Conservation (phyloP, 1,140 invertebrate species). For the Apis dorsata region DNA sequence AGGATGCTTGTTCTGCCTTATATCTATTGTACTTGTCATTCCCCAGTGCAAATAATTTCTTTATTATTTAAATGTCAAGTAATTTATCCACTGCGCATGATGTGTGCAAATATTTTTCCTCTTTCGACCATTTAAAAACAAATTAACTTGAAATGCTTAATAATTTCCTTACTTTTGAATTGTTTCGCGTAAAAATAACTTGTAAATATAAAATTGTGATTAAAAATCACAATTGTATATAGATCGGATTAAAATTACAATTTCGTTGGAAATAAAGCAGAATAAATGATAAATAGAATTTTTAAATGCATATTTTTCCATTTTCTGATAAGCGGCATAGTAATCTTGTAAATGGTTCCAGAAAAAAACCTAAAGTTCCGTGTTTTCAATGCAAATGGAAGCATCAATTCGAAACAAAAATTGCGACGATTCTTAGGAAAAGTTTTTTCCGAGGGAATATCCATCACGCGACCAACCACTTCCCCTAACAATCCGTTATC, state of each 20-base stretch:
- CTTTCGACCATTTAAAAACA: no score
- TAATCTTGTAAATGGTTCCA: slow-evolving; percentile 13
- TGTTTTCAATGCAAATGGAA: neutral
- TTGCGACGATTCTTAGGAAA: slow-evolving; percentile 18
- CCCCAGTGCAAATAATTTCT: slow-evolving; percentile 7
- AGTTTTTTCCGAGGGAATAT: slow-evolving; percentile 43
- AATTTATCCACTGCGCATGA: no score
- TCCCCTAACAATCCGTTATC: slow-evolving; percentile 65
- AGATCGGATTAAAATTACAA: no score
- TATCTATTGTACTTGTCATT: neutral
- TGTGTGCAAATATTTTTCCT: no score
- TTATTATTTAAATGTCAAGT: neutral
- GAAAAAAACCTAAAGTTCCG: neutral
- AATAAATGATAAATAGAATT: neutral
- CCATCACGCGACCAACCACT: slow-evolving; percentile 55
- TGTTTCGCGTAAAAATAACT: no score
- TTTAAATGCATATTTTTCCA: neutral
- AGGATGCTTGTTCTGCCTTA: neutral
- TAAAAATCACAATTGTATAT: no score
- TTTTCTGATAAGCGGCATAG: neutral
- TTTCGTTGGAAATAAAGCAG: no score
- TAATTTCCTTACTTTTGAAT: no score
- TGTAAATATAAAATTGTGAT: no score
- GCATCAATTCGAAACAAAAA: slow-evolving; percentile 32
- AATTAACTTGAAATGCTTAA: no score